Conservation (phyloP, 2,113 vertebrate genomes). For the Xiphorhynchus elegans region DNA sequence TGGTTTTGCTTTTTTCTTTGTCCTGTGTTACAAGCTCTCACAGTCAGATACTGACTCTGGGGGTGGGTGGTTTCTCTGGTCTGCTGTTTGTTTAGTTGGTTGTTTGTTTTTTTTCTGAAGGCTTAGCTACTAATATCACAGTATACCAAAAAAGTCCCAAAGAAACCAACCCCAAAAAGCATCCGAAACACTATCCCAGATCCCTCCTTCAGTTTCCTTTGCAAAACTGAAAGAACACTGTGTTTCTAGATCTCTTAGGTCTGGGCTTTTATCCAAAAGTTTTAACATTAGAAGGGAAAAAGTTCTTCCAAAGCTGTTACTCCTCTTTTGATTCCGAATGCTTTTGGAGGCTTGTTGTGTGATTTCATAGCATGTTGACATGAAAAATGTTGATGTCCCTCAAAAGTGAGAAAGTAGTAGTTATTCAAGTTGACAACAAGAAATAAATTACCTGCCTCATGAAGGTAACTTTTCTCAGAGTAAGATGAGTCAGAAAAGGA, state of each 20-base stretch:
- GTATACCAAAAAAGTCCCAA: not conserved
- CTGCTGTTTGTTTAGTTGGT: too few species aligned
- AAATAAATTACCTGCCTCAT: not conserved
- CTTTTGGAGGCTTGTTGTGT: not conserved
- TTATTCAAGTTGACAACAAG: not conserved
- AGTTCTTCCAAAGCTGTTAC: not conserved
- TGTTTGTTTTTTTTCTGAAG: not conserved
- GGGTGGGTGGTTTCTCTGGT: not conserved
- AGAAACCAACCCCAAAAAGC: not conserved
- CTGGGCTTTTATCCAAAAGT: not conserved
- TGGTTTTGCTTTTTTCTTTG: not conserved
- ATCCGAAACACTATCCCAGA: not conserved
- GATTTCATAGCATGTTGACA: not conserved
- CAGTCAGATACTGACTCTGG: not conserved
- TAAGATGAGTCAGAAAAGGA: not conserved
- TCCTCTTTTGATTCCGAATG: not conserved
- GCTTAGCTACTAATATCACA: not conserved
- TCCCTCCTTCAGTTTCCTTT: not conserved
- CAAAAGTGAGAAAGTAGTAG: not conserved
- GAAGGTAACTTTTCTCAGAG: not conserved
- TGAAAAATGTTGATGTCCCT: not conserved
- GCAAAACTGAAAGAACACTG: not conserved
- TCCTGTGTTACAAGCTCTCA: not conserved
- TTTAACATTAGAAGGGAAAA: not conserved
- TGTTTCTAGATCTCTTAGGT: not conserved